phyloP scores from a whole-genome alignment of 2,113 vertebrate genomes.

The Empidonax traillii region DNA sequence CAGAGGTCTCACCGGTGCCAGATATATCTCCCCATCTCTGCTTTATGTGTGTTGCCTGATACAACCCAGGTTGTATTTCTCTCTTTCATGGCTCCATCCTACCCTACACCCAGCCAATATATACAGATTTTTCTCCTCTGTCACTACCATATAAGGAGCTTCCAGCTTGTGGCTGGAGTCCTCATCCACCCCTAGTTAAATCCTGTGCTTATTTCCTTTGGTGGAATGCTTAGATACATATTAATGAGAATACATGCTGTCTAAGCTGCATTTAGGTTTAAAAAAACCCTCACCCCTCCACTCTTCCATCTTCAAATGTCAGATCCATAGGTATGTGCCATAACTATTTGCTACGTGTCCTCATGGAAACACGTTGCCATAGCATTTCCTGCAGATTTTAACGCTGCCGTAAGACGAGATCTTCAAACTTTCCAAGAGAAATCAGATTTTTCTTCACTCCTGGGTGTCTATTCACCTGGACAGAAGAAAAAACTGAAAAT shows the following conservation, averaged over 20 bases:
- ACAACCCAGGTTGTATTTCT: background rate
- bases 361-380: constrained; percentile 69
- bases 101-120: background rate
- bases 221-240: constrained; percentile 16
- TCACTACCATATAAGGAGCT: background rate
- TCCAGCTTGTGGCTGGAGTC: background rate
- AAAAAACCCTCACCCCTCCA: background rate
- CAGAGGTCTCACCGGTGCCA: background rate
- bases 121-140: background rate
- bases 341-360: constrained; percentile 15
- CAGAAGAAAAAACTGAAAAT: background rate
- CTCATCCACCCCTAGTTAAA: constrained; percentile 13
- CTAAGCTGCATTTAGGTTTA: background rate
- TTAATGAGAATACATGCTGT: constrained; percentile 8
- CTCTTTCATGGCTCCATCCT: background rate
- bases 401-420: constrained; percentile 17
- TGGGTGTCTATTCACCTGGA: background rate
- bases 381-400: constrained; percentile 58
- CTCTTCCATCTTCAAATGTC: background rate
- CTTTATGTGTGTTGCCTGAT: background rate
- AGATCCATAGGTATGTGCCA: constrained; percentile 31
- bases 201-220: constrained; percentile 19
- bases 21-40: background rate
- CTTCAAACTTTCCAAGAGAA: constrained; percentile 10
- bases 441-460: background rate